Percentiles rank a stretch among this genome's conserved stretches.
Conservation (phyloP, 2,888 invertebrate genomes). For the Notodonta ziczac region DNA sequence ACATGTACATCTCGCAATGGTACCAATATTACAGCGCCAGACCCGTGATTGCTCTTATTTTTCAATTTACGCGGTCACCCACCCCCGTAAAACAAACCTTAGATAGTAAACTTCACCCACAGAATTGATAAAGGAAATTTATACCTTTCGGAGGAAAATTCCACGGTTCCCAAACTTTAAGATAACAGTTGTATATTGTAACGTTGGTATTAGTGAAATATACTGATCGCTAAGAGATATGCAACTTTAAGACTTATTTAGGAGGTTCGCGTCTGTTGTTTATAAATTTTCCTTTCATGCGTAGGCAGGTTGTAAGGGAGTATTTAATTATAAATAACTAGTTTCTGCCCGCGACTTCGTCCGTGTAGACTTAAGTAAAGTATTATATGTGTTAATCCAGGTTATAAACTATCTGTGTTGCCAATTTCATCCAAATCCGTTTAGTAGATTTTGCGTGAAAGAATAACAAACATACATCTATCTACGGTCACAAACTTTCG, state of each 20-base stretch:
- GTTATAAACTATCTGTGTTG: too few relatives aligned
- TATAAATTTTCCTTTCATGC: too few relatives aligned
- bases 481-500: too few relatives aligned
- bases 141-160: conserved; percentile 57
- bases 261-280: background rate
- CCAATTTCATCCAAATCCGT: too few relatives aligned
- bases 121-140: conserved; percentile 70
- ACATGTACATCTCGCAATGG: background rate
- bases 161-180: conserved; percentile 48
- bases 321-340: too few relatives aligned
- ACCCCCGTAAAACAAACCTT: conserved; percentile 60
- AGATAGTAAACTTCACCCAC: conserved; percentile 62
- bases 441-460: too few relatives aligned
- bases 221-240: conserved; percentile 47
- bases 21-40: background rate
- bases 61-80: conserved; percentile 61
- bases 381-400: too few relatives aligned
- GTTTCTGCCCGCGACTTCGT: too few relatives aligned
- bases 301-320: too few relatives aligned
- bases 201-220: conserved; percentile 51
- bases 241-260: conserved; percentile 15
- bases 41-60: conserved; percentile 39
- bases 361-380: too few relatives aligned
- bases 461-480: too few relatives aligned
- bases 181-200: conserved; percentile 48